Percentiles rank a stretch among this genome's conserved stretches.
Evolutionary conservation across 2,797 vertebrate genomes (phyloP).

Genomic region (Argya squamiceps): DNA sequence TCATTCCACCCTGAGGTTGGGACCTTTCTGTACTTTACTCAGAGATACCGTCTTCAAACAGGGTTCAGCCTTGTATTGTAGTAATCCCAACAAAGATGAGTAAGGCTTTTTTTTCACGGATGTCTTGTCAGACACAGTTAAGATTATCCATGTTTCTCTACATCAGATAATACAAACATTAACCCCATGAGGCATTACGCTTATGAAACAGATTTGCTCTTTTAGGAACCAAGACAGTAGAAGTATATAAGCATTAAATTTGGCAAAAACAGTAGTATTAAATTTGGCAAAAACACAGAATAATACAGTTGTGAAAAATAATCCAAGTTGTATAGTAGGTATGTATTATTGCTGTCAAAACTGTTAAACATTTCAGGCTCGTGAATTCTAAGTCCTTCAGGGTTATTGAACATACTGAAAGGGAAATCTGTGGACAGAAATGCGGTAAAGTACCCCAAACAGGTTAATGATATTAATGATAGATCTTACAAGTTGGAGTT

Average conservation of each 20-base stretch:
- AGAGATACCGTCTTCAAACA: neutral
- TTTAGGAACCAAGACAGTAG: neutral
- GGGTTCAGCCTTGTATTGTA: neutral
- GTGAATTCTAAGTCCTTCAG: neutral
- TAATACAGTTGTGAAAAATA: neutral
- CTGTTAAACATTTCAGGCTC: neutral
- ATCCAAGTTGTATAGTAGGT: neutral
- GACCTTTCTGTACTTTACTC: neutral
- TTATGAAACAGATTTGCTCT: neutral
- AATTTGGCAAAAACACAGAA: neutral
- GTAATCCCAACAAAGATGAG: neutral
- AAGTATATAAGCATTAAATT: neutral
- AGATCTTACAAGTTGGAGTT: neutral
- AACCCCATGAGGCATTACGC: neutral
- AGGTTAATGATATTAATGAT: neutral
- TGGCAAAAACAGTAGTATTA: neutral
- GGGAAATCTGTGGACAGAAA: neutral
- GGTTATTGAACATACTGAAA: neutral
- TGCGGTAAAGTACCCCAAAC: neutral
- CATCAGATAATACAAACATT: neutral
- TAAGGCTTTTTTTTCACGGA: neutral
- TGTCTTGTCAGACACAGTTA: neutral
- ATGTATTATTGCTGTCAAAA: neutral
- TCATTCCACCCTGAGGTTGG: neutral
- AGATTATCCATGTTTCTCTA: neutral